phyloP scores from a whole-genome alignment of 1,140 invertebrate genomes.

The Aphidius gifuensis region DNA sequence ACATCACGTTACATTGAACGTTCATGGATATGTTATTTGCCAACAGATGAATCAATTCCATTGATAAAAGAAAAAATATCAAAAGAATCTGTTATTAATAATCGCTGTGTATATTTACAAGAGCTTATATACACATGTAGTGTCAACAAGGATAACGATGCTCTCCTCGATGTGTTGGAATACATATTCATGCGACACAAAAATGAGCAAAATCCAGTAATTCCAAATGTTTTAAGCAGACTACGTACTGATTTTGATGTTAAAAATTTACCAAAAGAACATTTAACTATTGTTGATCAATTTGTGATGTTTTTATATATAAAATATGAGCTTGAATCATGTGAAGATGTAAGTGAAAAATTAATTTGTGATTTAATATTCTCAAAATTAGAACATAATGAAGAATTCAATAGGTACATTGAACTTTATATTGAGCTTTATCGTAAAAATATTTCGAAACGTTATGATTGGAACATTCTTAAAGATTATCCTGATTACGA shows the following conservation, averaged over 20 bases:
- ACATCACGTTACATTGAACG: neutral
- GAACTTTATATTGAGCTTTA: slow-evolving; percentile 17
- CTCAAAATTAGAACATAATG: slow-evolving; percentile 17
- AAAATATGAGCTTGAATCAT: slow-evolving; percentile 20
- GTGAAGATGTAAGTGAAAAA: slow-evolving; percentile 20
- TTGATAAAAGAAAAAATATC: slow-evolving; percentile 33
- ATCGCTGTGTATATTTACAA: slow-evolving; percentile 18
- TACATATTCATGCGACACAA: slow-evolving; percentile 35
- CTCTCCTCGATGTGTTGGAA: slow-evolving; percentile 32
- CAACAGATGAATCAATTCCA: slow-evolving; percentile 31
- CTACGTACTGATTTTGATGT: slow-evolving; percentile 27
- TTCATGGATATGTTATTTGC: slow-evolving; percentile 41
- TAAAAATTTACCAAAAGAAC: slow-evolving; percentile 9
- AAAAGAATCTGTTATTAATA: slow-evolving; percentile 10
- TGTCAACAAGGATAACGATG: slow-evolving; percentile 36
- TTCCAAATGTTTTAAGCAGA: slow-evolving; percentile 18
- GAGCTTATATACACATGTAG: slow-evolving; percentile 39
- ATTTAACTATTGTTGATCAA: slow-evolving; percentile 29
- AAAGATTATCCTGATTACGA: slow-evolving; percentile 30
- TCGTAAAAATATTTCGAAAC: no score
- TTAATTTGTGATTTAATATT: slow-evolving; percentile 27
- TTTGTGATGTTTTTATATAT: slow-evolving; percentile 28
- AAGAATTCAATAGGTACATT: slow-evolving; percentile 20
- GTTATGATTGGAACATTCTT: slow-evolving; percentile 27
- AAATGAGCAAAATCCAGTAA: slow-evolving; percentile 34